A percentile compares a stretch with the other conserved stretches of the same genome.
phyloP scores from a whole-genome alignment of 2,888 invertebrate genomes.

The Lithophane socia region DNA sequence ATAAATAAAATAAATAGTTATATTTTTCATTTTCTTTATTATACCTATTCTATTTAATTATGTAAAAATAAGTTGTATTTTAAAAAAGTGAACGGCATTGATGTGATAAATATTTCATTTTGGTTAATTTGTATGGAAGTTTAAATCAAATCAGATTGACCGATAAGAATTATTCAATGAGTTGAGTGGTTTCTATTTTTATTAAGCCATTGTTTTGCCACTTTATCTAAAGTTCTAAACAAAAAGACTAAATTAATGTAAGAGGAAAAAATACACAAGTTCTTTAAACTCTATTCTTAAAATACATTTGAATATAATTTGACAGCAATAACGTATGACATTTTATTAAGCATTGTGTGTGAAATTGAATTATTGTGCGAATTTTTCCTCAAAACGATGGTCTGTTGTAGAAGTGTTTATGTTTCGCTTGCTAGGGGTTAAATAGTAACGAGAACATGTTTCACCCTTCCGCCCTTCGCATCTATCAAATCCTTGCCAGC shows the following conservation, averaged over 20 bases:
- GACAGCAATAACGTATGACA: not conserved
- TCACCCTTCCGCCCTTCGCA: not conserved
- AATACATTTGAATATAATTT: conserved; percentile 20
- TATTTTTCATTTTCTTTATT: not conserved
- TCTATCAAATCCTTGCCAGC: conserved; percentile 7
- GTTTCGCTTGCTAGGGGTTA: not conserved
- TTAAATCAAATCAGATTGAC: conserved; percentile 41
- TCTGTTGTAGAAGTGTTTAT: conserved; percentile 5
- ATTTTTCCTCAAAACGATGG: conserved; percentile 22
- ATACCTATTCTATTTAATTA: not conserved
- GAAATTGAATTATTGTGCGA: conserved; percentile 30
- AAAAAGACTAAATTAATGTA: not conserved
- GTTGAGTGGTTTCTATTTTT: conserved; percentile 5
- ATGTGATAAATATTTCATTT: not conserved
- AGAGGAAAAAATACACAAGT: not conserved
- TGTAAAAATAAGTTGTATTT: not conserved
- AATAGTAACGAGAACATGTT: not conserved
- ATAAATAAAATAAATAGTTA: not conserved
- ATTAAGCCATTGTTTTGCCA: conserved; percentile 24
- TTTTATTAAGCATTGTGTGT: conserved; percentile 55
- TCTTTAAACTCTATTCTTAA: not conserved
- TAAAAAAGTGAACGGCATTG: not conserved
- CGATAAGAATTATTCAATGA: conserved; percentile 46
- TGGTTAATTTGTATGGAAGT: conserved; percentile 20
- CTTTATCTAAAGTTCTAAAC: not conserved